Evolutionary conservation across 2,797 vertebrate genomes (phyloP).

Genomic region (Anolis apletophallus): DNA sequence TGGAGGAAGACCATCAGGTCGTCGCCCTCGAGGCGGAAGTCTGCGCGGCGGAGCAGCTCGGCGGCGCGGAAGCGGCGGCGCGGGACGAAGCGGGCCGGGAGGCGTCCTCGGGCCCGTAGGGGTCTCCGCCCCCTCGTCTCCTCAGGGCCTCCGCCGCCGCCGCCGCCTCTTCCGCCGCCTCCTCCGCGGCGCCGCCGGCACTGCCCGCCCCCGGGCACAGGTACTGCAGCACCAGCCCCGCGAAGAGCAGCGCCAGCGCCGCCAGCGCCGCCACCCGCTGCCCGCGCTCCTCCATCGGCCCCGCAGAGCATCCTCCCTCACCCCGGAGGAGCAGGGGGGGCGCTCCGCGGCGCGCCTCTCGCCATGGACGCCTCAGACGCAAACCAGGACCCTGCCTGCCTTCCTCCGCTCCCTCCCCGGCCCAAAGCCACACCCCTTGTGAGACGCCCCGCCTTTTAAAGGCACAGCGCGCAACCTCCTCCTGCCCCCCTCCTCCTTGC

Average conservation of each 20-base stretch:
- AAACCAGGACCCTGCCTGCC: too few species aligned
- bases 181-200: constrained; percentile 82
- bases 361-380: too few species aligned
- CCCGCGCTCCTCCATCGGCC: constrained; percentile 73
- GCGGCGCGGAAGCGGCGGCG: constrained; percentile 89
- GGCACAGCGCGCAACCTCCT: neutral
- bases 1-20: constrained; percentile 96
- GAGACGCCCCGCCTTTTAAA: too few species aligned
- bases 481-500: neutral
- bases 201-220: constrained; percentile 87
- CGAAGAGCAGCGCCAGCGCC: constrained; percentile 91
- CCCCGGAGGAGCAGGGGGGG: too few species aligned
- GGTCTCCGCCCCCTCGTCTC: constrained; percentile 75
- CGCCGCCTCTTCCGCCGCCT: neutral
- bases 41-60: constrained; percentile 86
- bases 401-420: constrained; percentile 25
- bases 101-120: constrained; percentile 92
- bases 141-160: neutral
- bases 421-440: constrained; percentile 38
- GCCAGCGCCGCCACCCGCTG: constrained; percentile 87
- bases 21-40: constrained; percentile 93
- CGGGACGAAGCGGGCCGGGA: constrained; percentile 88
- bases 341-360: too few species aligned
- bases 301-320: constrained; percentile 42
- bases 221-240: constrained; percentile 94